Evolutionary conservation across 2,888 invertebrate genomes (phyloP).

Genomic region (Drosophila quinaria): DNA sequence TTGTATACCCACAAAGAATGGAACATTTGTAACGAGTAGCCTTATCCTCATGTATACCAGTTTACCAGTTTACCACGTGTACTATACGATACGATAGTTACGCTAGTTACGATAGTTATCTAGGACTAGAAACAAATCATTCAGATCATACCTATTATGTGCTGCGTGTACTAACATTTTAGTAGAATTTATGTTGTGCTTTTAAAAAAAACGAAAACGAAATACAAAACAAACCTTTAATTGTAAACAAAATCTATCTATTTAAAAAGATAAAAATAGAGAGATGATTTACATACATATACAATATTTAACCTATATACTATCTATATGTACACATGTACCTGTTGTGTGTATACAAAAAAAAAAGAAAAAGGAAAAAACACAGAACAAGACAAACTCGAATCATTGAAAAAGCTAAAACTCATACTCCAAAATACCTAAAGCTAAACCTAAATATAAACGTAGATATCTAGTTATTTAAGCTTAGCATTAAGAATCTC

Average conservation of each 20-base stretch:
- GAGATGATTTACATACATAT: constrained; percentile 32
- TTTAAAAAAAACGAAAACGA: constrained; percentile 39
- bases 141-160: constrained; percentile 45
- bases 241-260: constrained; percentile 11
- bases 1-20: constrained; percentile 76
- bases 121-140: constrained; percentile 35
- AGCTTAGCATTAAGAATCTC: constrained; percentile 29
- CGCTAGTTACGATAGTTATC: constrained; percentile 60
- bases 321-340: constrained; percentile 62
- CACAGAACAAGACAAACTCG: constrained; percentile 41
- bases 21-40: constrained; percentile 84
- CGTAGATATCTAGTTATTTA: constrained; percentile 35
- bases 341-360: constrained; percentile 70
- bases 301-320: constrained; percentile 36
- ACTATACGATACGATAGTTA: constrained; percentile 58
- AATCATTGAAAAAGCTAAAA: constrained; percentile 34
- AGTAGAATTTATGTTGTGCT: constrained; percentile 75
- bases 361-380: constrained; percentile 11
- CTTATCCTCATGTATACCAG: constrained; percentile 86
- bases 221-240: constrained; percentile 12
- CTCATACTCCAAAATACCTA: constrained; percentile 54
- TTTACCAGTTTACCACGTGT: constrained; percentile 84
- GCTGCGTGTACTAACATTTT: constrained; percentile 46
- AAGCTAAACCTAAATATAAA: constrained; percentile 42
- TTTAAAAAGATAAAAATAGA: constrained; percentile 32